Percentiles rank a stretch among this genome's conserved stretches.
These are phyloP conservation scores for Cladorhizidae sp. DNA, from an alignment of 37 sponge, comb jelly and placozoan species.

Conservation along the genomic window DNA sequence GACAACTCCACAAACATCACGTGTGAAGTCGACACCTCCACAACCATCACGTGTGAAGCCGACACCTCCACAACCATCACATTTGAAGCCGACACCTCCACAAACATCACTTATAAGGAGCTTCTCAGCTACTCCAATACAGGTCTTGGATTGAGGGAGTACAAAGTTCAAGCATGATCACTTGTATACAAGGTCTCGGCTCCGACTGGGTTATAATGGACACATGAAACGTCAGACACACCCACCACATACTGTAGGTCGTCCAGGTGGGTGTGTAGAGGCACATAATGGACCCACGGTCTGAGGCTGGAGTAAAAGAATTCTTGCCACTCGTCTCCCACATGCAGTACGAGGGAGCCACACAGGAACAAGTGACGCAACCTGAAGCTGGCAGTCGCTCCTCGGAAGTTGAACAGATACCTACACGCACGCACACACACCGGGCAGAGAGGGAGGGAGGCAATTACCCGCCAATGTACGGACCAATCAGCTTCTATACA, in stretches of 20 bases:
- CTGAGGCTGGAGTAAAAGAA: slow-evolving; percentile 82
- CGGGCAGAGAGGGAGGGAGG: too few relatives aligned
- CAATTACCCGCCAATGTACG: too few relatives aligned
- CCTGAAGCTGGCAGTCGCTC: slow-evolving; percentile 93
- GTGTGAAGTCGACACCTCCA: too few relatives aligned
- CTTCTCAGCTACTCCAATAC: not conserved
- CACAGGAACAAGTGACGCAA: slow-evolving; percentile 88
- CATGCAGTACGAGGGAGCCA: slow-evolving; percentile 84
- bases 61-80: not conserved
- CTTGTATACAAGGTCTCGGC: too few relatives aligned
- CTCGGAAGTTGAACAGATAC: slow-evolving; percentile 91
- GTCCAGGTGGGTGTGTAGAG: slow-evolving; percentile 49
- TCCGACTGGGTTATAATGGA: too few relatives aligned
- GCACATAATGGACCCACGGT: slow-evolving; percentile 92
- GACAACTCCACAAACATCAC: too few relatives aligned
- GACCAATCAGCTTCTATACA: too few relatives aligned
- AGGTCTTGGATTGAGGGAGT: not conserved
- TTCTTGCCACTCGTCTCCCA: slow-evolving; percentile 89
- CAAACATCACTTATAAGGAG: not conserved
- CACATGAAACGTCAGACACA: not conserved
- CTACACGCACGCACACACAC: slow-evolving; percentile 19
- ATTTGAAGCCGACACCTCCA: not conserved
- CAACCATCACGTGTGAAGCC: too few relatives aligned
- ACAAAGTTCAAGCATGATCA: too few relatives aligned
- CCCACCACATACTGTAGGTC: slow-evolving; percentile 50